Base-by-base conservation (phyloP, 1,140 invertebrate species). In the Galleria mellonella region DNA sequence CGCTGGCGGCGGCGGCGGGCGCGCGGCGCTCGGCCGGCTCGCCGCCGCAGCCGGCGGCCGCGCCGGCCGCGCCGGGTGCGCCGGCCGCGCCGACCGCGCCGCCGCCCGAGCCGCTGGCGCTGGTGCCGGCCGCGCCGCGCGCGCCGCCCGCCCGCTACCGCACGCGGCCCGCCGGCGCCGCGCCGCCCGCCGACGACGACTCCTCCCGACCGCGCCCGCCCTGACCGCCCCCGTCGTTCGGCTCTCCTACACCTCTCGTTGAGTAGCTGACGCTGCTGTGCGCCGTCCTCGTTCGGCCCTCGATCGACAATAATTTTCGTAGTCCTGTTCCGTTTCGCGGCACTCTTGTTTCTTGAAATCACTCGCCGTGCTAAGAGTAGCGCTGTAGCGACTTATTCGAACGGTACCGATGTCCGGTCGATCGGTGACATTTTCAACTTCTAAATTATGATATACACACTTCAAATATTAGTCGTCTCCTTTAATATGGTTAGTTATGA, bases 161-260 rank as follows among this genome's bases (percentile, higher is more conserved):
- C 32, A 33, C 32, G 51, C 62, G 40, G 36, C 13, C 46, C 45
- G 15, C 33, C 46, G 32, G 42, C n/a, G n/a, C n/a, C n/a, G n/a
- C n/a, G 31, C 17, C 32, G 32, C 37, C 74, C 96, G 36, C 17
- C 17, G 17, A 2, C 17, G 11, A 30, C 28, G 10, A 28, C 41
- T 12, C 41, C 17, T 17, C 14, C 37, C 38, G 14, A 79, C 32
- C 30, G 27, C 14, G 86, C 32, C 93, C 93, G 32, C 40, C 94
- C 95, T 38, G 60, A 66, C 12, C 67, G 60, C 12, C 93, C 93
- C 33, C 93, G 92, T 74, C 96, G 94, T 30, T 96, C 86, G 9
- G 95, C 95, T 54, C 96, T 95, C 48, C 95, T 87, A 23, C 97
- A 81, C 53, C 91, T 88, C 7, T 97, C 32, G 29, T 12, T n/a